Percentiles rank a stretch among this genome's conserved stretches.
These are phyloP conservation scores for Piliocolobus tephrosceles DNA, from an alignment of 2,113 vertebrate species.

Conservation along the genomic window DNA sequence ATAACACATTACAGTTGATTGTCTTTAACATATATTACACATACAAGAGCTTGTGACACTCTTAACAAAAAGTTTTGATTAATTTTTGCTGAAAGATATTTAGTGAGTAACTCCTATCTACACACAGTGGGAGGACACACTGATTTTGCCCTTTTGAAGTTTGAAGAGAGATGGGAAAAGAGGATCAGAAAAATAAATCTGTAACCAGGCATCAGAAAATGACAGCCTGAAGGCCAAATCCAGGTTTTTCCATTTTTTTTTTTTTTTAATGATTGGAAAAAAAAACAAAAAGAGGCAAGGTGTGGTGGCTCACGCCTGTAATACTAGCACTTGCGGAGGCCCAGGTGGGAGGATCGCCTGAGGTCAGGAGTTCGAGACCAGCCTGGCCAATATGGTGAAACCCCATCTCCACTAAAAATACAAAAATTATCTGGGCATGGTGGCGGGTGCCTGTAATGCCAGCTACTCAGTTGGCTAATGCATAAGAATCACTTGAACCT, in stretches of 20 bases:
- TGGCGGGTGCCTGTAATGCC: too few relatives aligned
- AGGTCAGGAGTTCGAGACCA: too few relatives aligned
- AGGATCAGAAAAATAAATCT: background rate
- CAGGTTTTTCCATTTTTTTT: background rate
- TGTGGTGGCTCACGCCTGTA: background rate
- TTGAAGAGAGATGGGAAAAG: background rate
- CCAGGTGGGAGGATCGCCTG: background rate
- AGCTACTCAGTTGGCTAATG: too few relatives aligned
- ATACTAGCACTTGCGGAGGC: background rate
- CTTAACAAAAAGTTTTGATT: background rate
- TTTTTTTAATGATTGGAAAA: too few relatives aligned
- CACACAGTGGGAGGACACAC: background rate
- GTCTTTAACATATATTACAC: background rate
- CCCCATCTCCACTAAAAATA: too few relatives aligned
- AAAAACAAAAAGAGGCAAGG: too few relatives aligned
- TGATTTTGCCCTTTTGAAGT: conserved; percentile 7
- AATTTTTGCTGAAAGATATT: conserved; percentile 16
- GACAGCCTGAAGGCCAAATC: background rate
- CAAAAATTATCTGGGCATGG: too few relatives aligned
- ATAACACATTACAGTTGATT: background rate
- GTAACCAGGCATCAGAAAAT: background rate
- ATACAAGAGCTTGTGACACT: background rate
- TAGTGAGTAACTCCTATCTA: background rate
- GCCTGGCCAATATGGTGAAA: too few relatives aligned
- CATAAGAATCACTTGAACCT: too few relatives aligned